Base-by-base conservation (phyloP, 2,888 invertebrate genomes). In the Pantelozetes paolii region DNA sequence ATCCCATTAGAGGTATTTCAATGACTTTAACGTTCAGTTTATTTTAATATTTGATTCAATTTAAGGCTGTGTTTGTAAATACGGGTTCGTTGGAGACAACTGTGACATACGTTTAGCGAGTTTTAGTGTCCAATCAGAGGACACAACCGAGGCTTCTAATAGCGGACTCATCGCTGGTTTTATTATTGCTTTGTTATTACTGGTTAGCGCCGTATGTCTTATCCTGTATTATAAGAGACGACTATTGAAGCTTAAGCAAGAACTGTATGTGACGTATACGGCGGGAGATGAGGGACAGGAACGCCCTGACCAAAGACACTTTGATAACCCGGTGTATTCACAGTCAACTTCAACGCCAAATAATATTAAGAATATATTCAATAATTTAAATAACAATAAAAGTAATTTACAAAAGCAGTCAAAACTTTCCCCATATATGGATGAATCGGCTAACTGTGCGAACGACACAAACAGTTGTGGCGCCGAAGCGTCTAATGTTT, bases 201-300 rank as follows among this genome's bases (percentile, higher is more conserved):
- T 88, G 3, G 83, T 86, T 18, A 86, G 89, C 20, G 85, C 87
- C 9, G 85, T 87, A 0, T 84, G 85, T 20, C 84, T 90, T 0
- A 85, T 89, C 78, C 83, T 92, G 77, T 92, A 94, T 83, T 91
- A 92, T 83, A 87, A 90, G 78, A 86, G 90, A 77, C 86, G 92
- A 69, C 90, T 93, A 26, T 87, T 88, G 30, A 89, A 89, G 83
- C 85, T 94, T 28, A 93, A 94, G 83, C 88, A 90, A 32, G 92
- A 93, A 84, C 90, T 93, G 73, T 91, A 92, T 81, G 93, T 91
- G 30, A 91, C 92, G 79, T 94, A 93, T 45, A 26, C 15, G 20
- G 70, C 73, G 42, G 8, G 26, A 15, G 59, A 20, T 2, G 23
- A 50, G 6, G 20, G 23, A 30, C 8, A 13, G 6, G 57, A 26